phyloP scores from a whole-genome alignment of 1,140 invertebrate genomes.

The Hylaeus anthracinus region DNA sequence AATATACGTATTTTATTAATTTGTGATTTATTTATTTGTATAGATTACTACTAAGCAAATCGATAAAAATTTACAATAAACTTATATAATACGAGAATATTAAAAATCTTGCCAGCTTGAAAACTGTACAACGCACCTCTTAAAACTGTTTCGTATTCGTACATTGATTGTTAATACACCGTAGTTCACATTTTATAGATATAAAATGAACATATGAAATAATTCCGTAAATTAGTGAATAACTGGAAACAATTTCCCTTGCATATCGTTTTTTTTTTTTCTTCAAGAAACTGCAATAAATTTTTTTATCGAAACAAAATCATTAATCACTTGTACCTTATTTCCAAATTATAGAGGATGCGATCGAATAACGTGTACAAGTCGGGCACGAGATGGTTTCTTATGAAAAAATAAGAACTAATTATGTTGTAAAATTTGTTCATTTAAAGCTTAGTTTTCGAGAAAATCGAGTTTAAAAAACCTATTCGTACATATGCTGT shows the following conservation, averaged over 20 bases:
- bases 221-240: neutral
- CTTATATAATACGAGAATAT: neutral
- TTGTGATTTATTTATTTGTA: constrained; percentile 36
- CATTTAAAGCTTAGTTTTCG: too few species aligned
- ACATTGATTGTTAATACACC: neutral
- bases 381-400: too few species aligned
- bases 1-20: neutral
- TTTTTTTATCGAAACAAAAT: neutral
- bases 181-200: neutral
- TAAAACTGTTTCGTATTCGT: constrained; percentile 1
- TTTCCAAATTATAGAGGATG: neutral
- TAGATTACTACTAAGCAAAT: constrained; percentile 8
- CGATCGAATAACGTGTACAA: too few species aligned
- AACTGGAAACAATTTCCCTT: neutral
- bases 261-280: neutral
- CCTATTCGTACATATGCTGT: too few species aligned
- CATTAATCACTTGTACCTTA: neutral
- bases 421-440: too few species aligned
- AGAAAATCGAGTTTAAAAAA: too few species aligned
- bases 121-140: constrained; percentile 1
- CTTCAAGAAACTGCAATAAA: neutral
- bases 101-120: neutral
- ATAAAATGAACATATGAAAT: constrained; percentile 9
- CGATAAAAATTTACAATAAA: constrained; percentile 6
- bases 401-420: too few species aligned